A percentile compares a stretch with the other conserved stretches of the same genome.
Conservation (phyloP, 2,113 vertebrate species). For the Arvicanthis niloticus region DNA sequence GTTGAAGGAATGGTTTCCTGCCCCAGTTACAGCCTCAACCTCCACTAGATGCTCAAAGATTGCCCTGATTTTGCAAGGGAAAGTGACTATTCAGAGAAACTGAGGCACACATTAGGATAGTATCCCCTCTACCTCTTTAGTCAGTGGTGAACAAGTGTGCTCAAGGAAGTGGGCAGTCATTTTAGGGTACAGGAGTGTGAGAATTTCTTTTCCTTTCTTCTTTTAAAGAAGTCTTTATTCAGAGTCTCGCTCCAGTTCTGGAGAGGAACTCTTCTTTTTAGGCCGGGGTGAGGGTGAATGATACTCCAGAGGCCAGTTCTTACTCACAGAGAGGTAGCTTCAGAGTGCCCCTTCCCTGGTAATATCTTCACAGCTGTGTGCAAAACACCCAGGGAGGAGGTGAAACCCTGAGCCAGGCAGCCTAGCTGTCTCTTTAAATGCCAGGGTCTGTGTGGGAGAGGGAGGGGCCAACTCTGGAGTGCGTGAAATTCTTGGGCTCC, state of each 20-base stretch:
- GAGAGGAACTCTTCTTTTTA: slow-evolving; percentile 14
- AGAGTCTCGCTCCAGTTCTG: slow-evolving; percentile 36
- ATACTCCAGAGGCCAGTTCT: slow-evolving; percentile 39
- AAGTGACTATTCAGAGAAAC: slow-evolving; percentile 53
- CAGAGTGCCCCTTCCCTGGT: slow-evolving; percentile 2
- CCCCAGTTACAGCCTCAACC: slow-evolving; percentile 60
- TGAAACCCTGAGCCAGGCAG: slow-evolving; percentile 67
- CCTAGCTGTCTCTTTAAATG: slow-evolving; percentile 89
- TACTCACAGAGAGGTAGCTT: slow-evolving; percentile 21
- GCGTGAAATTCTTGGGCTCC: slow-evolving; percentile 87
- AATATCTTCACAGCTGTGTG: slow-evolving; percentile 77
- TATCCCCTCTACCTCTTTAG: neutral
- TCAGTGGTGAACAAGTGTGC: neutral
- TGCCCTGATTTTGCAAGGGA: slow-evolving; percentile 58
- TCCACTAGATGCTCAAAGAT: neutral
- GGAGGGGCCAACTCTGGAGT: slow-evolving; percentile 85
- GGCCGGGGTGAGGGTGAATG: slow-evolving; percentile 9
- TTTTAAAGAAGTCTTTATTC: slow-evolving; percentile 40
- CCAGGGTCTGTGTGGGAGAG: slow-evolving; percentile 85
- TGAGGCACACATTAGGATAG: slow-evolving; percentile 45
- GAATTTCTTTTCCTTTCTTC: neutral
- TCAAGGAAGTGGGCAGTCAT: neutral
- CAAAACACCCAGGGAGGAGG: slow-evolving; percentile 71
- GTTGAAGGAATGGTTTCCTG: slow-evolving; percentile 40
- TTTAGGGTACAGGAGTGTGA: neutral